phyloP scores from a whole-genome alignment of 2,888 invertebrate species.

The Aporophyla nigra region DNA sequence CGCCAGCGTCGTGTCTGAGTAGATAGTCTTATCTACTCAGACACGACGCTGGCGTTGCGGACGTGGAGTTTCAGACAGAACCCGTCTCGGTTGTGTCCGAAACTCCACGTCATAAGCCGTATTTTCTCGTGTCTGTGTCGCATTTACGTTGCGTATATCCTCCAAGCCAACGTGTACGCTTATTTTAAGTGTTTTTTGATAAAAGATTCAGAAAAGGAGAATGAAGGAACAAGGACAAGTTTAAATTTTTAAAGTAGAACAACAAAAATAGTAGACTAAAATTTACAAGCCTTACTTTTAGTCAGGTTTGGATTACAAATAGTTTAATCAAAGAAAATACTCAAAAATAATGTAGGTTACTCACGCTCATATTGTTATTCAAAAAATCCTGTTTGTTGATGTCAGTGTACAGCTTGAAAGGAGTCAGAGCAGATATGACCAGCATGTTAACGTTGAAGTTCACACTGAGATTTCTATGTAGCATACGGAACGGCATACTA shows the following conservation, averaged over 20 bases:
- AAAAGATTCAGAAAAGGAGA: not conserved
- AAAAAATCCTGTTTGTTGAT: constrained; percentile 74
- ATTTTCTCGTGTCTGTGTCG: too few relatives aligned
- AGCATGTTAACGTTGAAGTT: constrained; percentile 73
- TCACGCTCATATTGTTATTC: constrained; percentile 66
- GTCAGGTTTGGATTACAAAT: not conserved
- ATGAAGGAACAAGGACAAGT: not conserved
- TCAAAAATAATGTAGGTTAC: constrained; percentile 19
- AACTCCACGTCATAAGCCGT: too few relatives aligned
- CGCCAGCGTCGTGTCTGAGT: not conserved
- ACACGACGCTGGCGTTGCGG: too few relatives aligned
- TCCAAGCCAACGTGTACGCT: not conserved
- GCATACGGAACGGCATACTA: constrained; percentile 71
- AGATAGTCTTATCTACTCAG: too few relatives aligned
- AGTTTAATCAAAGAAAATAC: too few relatives aligned
- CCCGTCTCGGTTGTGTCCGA: too few relatives aligned
- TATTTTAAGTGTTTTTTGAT: not conserved
- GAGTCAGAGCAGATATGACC: constrained; percentile 64
- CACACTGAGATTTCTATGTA: constrained; percentile 69
- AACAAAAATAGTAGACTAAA: not conserved
- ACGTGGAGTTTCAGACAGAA: too few relatives aligned
- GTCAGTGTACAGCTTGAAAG: constrained; percentile 70
- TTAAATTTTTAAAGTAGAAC: not conserved
- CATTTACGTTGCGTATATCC: not conserved
- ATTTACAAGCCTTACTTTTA: not conserved